Evolutionary conservation across 2,888 invertebrate species (phyloP).

Genomic region (Therioaphis trifolii): DNA sequence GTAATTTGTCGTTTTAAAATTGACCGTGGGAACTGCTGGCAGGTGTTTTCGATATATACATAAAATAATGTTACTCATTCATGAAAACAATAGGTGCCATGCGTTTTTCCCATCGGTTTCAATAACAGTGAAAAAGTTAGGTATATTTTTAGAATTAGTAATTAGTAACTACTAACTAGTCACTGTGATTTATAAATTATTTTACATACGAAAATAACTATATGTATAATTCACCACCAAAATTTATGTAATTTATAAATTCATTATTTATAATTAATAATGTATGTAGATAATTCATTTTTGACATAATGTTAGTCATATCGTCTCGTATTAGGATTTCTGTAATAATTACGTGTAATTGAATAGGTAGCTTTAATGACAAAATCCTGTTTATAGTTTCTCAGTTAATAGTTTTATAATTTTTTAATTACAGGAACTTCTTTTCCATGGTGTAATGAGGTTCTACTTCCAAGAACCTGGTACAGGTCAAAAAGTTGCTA

Average conservation of each 20-base stretch:
- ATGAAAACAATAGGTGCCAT: slow-evolving; percentile 40
- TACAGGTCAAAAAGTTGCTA: slow-evolving; percentile 96
- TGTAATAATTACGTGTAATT: background rate
- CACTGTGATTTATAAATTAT: background rate
- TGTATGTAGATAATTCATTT: background rate
- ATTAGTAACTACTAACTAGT: background rate
- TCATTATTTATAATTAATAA: too few relatives aligned
- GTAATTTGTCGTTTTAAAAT: slow-evolving; percentile 17
- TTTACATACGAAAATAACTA: background rate
- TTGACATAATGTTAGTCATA: background rate
- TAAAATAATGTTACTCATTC: slow-evolving; percentile 33
- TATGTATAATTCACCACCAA: too few relatives aligned
- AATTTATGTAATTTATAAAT: too few relatives aligned
- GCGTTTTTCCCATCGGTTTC: background rate
- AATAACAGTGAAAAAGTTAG: background rate
- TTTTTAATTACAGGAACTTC: slow-evolving; percentile 81
- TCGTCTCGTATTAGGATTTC: background rate
- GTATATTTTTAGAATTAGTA: background rate
- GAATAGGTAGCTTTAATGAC: too few relatives aligned
- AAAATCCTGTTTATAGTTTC: slow-evolving; percentile 10
- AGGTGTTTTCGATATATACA: slow-evolving; percentile 30
- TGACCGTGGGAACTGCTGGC: slow-evolving; percentile 47
- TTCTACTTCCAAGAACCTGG: slow-evolving; percentile 99
- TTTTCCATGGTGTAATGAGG: slow-evolving; percentile 99
- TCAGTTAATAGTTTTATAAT: background rate